A percentile compares a stretch with the other conserved stretches of the same genome.
phyloP scores from a whole-genome alignment of 2,888 invertebrate species.

The Lepidocyrtoides sp. region DNA sequence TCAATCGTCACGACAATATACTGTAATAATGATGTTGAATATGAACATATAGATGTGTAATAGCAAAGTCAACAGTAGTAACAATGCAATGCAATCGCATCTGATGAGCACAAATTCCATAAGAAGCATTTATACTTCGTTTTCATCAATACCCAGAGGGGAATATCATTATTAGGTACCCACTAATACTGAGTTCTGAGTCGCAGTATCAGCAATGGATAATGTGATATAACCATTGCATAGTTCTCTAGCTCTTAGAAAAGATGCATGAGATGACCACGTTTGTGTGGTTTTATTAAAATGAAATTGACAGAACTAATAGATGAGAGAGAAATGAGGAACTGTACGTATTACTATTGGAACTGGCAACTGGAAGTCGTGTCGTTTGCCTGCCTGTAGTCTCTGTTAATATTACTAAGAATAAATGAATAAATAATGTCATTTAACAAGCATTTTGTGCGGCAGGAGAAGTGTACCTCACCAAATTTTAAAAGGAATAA shows the following conservation, averaged over 20 bases:
- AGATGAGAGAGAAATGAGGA: too few relatives aligned
- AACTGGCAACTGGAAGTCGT: too few relatives aligned
- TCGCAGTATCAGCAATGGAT: background rate
- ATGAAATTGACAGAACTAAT: background rate
- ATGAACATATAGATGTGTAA: too few relatives aligned
- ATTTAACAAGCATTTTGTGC: background rate
- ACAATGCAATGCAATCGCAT: slow-evolving; percentile 9
- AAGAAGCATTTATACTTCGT: background rate
- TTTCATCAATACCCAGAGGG: background rate
- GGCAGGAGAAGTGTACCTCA: background rate
- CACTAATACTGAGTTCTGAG: background rate
- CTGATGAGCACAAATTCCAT: slow-evolving; percentile 37
- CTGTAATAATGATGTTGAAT: too few relatives aligned
- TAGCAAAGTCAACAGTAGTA: background rate
- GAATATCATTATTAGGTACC: too few relatives aligned
- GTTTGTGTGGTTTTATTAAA: background rate
- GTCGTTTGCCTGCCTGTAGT: too few relatives aligned
- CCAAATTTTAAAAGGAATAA: slow-evolving; percentile 12
- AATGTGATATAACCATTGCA: background rate
- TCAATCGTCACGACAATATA: too few relatives aligned
- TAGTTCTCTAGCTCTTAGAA: too few relatives aligned
- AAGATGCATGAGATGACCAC: background rate
- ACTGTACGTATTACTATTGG: too few relatives aligned
- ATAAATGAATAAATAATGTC: background rate
- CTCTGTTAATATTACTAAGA: background rate